These are phyloP conservation scores for Lasiurus cinereus DNA, from an alignment of 2,113 vertebrate species.

Conservation along the genomic window DNA sequence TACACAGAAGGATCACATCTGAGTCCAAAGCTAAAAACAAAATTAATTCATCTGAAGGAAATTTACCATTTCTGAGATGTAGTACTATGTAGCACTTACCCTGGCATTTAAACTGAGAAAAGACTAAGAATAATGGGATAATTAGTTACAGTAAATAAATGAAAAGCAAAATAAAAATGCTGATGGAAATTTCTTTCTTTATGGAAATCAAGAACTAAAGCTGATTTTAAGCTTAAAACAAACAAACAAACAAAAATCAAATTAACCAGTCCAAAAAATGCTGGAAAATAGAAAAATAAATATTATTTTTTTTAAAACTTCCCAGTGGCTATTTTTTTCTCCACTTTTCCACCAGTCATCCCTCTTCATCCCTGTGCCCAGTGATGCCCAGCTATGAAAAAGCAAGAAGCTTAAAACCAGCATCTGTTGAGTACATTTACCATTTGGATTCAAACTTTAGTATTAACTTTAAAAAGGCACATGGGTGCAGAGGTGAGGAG, in stretches of 20 bases:
- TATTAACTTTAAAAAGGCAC: neutral
- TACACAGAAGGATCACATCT: neutral
- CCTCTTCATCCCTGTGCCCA: neutral
- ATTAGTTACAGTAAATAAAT: neutral
- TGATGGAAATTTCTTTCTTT: constrained; percentile 28
- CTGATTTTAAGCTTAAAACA: constrained; percentile 11
- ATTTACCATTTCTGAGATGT: neutral
- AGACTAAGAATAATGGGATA: neutral
- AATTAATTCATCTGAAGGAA: constrained; percentile 29
- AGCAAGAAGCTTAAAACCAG: neutral
- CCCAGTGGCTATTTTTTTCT: neutral
- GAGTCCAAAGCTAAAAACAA: constrained; percentile 8
- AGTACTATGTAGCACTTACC: neutral
- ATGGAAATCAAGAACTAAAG: constrained; percentile 8
- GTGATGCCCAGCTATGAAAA: neutral
- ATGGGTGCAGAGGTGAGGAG: neutral
- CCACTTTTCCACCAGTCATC: neutral
- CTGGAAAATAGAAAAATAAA: neutral
- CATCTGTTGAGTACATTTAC: neutral
- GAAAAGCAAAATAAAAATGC: constrained; percentile 37
- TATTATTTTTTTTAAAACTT: neutral
- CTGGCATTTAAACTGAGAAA: constrained; percentile 6
- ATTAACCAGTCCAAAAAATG: neutral
- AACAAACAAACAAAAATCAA: neutral
- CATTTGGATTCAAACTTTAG: neutral